phyloP scores from a whole-genome alignment of 1,140 invertebrate genomes.

The Agrilus planipennis region DNA sequence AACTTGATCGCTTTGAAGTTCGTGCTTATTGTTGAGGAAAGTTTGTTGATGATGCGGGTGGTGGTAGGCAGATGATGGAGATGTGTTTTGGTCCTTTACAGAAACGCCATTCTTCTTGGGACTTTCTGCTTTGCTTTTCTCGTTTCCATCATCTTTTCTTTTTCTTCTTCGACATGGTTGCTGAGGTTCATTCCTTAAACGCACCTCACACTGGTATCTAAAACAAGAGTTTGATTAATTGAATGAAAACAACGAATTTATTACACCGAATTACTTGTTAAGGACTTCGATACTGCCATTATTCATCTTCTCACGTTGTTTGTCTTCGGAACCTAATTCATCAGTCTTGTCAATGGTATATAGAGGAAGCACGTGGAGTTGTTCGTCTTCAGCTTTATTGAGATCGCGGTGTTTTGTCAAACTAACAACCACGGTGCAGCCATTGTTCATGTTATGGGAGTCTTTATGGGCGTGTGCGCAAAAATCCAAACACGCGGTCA shows the following conservation, averaged over 20 bases:
- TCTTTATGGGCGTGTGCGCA: constrained; percentile 93
- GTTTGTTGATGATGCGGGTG: too few relatives aligned
- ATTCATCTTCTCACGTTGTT: constrained; percentile 69
- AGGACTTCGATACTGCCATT: constrained; percentile 76
- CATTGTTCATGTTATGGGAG: constrained; percentile 94
- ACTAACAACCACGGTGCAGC: constrained; percentile 89
- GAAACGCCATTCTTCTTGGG: constrained; percentile 7
- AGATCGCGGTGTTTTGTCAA: constrained; percentile 73
- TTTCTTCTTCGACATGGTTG: constrained; percentile 72
- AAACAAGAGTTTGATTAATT: too few relatives aligned
- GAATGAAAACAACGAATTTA: too few relatives aligned
- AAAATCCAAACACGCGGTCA: constrained; percentile 92
- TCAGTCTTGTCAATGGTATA: constrained; percentile 85
- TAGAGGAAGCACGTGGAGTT: constrained; percentile 85
- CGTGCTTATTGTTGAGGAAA: constrained; percentile 27
- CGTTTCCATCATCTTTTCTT: constrained; percentile 49
- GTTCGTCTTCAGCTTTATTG: constrained; percentile 72
- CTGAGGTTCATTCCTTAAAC: constrained; percentile 70
- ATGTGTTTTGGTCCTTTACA: too few relatives aligned
- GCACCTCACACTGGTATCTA: constrained; percentile 62
- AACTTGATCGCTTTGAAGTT: constrained; percentile 68
- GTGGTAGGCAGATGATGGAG: constrained; percentile 46
- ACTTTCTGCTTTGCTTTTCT: constrained; percentile 19
- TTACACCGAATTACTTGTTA: constrained; percentile 80
- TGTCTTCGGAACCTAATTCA: constrained; percentile 80